These are phyloP conservation scores for Physocephala rufipes DNA, from an alignment of 2,888 invertebrate genomes.

Conservation along the genomic window DNA sequence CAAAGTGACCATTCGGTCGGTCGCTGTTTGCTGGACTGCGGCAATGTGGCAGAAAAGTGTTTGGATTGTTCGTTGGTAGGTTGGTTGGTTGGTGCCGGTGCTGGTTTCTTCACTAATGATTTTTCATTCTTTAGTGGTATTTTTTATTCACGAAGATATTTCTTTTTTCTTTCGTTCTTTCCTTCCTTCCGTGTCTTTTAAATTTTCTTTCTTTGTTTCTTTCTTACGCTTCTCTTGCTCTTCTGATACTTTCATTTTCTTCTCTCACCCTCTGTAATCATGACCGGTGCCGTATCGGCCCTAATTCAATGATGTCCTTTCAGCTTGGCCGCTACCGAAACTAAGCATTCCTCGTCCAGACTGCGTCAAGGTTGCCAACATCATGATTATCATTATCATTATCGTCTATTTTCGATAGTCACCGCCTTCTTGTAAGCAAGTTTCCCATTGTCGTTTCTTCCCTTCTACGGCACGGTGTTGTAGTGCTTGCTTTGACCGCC, in stretches of 20 bases:
- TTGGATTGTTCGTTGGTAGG: conserved; percentile 22
- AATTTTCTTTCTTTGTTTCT: not conserved
- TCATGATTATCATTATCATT: conserved; percentile 1
- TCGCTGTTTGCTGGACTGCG: conserved; percentile 20
- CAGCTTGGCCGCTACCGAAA: conserved; percentile 27
- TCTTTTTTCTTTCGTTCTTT: conserved; percentile 28
- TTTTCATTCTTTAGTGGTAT: conserved; percentile 27
- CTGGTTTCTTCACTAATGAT: conserved; percentile 16
- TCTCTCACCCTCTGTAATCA: not conserved
- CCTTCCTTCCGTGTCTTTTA: conserved; percentile 12
- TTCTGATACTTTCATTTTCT: not conserved
- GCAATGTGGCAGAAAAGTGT: conserved; percentile 17
- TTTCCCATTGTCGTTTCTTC: not conserved
- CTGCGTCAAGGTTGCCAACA: conserved; percentile 8
- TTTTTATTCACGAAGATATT: no score
- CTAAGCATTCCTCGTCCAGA: conserved; percentile 23
- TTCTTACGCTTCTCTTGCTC: conserved; percentile 1
- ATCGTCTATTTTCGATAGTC: not conserved
- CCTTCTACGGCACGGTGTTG: not conserved
- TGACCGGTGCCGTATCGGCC: conserved; percentile 11
- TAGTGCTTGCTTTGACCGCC: not conserved
- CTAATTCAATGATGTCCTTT: conserved; percentile 38
- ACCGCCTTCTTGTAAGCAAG: not conserved
- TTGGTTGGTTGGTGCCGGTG: not conserved
- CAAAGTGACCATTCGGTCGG: conserved; percentile 36